Evolutionary conservation across 2,113 vertebrate species (phyloP), one percentile per base, ranked within the genome.

Genomic region (Galbula dea): DNA sequence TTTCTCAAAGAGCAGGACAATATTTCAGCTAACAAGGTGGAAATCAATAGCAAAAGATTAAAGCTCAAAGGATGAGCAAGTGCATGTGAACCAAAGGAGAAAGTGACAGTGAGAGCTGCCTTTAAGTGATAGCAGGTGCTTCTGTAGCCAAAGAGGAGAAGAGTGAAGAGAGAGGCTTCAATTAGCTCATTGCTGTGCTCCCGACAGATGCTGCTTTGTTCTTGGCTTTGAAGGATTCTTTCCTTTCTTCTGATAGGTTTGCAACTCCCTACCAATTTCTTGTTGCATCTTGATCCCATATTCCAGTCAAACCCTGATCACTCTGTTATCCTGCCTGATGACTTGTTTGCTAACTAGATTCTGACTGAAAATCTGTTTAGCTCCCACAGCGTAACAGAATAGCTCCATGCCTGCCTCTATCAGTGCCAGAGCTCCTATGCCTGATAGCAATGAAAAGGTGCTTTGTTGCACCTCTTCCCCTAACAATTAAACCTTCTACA

Each of bases 41-140:
- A 95, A 96, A 96, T 96, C 96, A 91, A 96, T 96, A 94, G 79
- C 52, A 80, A 95, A 96, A 95, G 96, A 96, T 96, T 95, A 96
- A 96, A 95, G 94, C 95, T 95, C 89, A 95, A 94, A 94, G 88
- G 91, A 93, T 88, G 94, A 91, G 81, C 91, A 95, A 95, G 79
- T 91, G 85, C 82, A 83, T 0, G 5, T 84, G 85, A 67, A 63
- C 37, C 87, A 89, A 51, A 83, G 72, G 87, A 69, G 46, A 85
- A 91, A 81, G 93, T 91, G 91, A 34, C 86, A 80, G 91, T 67
- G 89, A 76, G 84, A 92, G 95, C 91, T 88, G 87, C 93, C 96
- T 91, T 88, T 95, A 95, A 93, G 93, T 78, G 93, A 94, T 52
- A 59, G 95, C 89, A 96, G 87, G 89, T 88, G 93, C 76, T 93